Evolutionary conservation across 2,888 invertebrate species (phyloP).

Genomic region (Lissocephala sabroskyi): DNA sequence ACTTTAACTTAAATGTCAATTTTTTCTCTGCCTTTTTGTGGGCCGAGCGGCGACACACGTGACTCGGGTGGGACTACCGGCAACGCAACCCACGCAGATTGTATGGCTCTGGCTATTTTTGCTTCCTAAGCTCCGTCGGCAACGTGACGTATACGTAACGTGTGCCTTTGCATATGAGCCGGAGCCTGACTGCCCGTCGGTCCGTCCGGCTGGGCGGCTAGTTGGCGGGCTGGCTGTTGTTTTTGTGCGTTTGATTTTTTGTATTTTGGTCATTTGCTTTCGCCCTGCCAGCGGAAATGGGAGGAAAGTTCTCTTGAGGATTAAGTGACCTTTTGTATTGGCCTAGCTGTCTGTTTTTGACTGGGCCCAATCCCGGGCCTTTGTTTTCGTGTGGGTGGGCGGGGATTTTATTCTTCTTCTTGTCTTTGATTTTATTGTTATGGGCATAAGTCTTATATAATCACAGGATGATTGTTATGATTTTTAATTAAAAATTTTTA

Average conservation of each 20-base stretch:
- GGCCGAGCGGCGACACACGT: conserved; percentile 16
- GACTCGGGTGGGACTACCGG: conserved; percentile 2
- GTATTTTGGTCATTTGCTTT: conserved; percentile 9
- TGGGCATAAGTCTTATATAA: conserved; percentile 18
- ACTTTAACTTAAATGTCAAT: conserved; percentile 19
- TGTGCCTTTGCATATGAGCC: conserved; percentile 1
- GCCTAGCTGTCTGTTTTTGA: conserved; percentile 6
- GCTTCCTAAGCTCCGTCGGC: conserved; percentile 21
- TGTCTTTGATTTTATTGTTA: conserved; percentile 8
- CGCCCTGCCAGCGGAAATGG: too few species aligned
- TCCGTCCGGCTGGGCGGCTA: too few species aligned
- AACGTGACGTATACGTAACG: conserved; percentile 30
- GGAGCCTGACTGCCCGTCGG: not conserved
- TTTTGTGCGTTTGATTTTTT: conserved; percentile 4
- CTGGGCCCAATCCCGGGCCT: conserved; percentile 3
- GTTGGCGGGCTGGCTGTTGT: conserved; percentile 8
- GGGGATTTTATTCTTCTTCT: conserved; percentile 9
- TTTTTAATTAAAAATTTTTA: conserved; percentile 26
- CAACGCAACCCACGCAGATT: not conserved
- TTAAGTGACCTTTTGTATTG: conserved; percentile 31
- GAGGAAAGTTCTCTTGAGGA: conserved; percentile 20
- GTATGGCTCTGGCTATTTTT: conserved; percentile 10
- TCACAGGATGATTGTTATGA: conserved; percentile 10
- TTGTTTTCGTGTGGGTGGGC: not conserved
- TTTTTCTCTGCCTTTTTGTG: conserved; percentile 1